Conservation (phyloP, 2,113 vertebrate genomes). For the Artemisiospiza belli region DNA sequence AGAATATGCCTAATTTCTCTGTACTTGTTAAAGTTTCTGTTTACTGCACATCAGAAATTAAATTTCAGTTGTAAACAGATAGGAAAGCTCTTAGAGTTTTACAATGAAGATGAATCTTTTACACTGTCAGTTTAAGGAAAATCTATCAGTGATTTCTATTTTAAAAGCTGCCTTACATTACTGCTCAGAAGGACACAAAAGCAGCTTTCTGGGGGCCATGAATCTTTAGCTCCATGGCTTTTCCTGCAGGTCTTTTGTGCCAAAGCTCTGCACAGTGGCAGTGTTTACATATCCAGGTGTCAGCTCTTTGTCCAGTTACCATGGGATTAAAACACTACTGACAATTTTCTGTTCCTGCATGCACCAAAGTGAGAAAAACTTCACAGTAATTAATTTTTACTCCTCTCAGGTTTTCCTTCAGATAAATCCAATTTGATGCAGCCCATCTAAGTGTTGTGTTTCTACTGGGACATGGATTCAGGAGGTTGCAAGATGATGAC, state of each 20-base stretch:
- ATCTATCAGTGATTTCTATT: neutral
- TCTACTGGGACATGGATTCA: neutral
- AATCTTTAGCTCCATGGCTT: neutral
- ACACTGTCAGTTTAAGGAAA: neutral
- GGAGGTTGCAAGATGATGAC: neutral
- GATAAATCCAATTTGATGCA: neutral
- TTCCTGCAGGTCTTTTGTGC: neutral
- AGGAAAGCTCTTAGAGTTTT: neutral
- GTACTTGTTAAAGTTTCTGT: neutral
- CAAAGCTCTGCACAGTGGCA: neutral
- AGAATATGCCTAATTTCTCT: neutral
- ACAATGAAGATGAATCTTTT: neutral
- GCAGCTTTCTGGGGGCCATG: neutral
- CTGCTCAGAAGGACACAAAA: neutral
- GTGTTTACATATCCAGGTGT: neutral
- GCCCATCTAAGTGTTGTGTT: neutral
- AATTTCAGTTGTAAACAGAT: neutral
- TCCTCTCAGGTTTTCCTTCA: neutral
- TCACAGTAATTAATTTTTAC: neutral
- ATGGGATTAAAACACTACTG: neutral
- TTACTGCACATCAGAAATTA: neutral
- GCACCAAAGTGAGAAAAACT: neutral
- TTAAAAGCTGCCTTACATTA: neutral
- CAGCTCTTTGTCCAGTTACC: neutral
- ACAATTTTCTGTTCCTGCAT: neutral